Evolutionary conservation across 2,888 invertebrate genomes (phyloP), one percentile per base, ranked within the genome.

Genomic region (Troides oblongomaculatus): DNA sequence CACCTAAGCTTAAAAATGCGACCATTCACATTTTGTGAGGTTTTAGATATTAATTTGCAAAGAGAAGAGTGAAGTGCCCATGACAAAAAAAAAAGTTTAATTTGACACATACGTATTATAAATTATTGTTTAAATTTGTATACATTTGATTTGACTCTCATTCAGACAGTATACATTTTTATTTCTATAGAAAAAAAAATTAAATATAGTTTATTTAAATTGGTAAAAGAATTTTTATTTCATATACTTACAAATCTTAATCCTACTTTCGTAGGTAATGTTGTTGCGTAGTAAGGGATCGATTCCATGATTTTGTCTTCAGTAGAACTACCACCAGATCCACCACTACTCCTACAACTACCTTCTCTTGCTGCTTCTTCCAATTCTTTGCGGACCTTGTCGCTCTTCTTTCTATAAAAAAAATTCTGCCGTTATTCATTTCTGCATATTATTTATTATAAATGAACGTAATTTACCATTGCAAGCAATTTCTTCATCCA

Each of bases 321-420:
- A 57, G 79, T 74, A 8, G 80, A 85, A 76, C 85, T 85, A 74
- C 84, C 90, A 56, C 80, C 88, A 17, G 85, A 92, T 57, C 83
- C 92, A 56, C 87, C 88, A 70, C 88, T 90, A 76, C 88, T 87
- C 62, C 90, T 80, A 73, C 88, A 87, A 46, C 91, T 84, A 1
- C 97, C 96, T 82, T 96, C 96, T 74, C 94, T 91, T 0, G 97
- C 97, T 25, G 98, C 98, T 82, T 98, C 98, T 88, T 97, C 97
- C 63, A 99, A 89, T 80, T 99, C 98, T 84, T 96, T 96, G 81
- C 97, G 96, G 84, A 99, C 94, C 88, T 96, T 97, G 75, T 96
- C 97, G 85, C 97, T 97, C 83, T 96, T 95, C 93, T 96, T 96
- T 89, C 98, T 98, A 94, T 63, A 94, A 94, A 73, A 65, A n/a